A percentile compares a stretch with the other conserved stretches of the same genome.
phyloP scores from a whole-genome alignment of 2,797 vertebrate genomes.

The Mus spretus region DNA sequence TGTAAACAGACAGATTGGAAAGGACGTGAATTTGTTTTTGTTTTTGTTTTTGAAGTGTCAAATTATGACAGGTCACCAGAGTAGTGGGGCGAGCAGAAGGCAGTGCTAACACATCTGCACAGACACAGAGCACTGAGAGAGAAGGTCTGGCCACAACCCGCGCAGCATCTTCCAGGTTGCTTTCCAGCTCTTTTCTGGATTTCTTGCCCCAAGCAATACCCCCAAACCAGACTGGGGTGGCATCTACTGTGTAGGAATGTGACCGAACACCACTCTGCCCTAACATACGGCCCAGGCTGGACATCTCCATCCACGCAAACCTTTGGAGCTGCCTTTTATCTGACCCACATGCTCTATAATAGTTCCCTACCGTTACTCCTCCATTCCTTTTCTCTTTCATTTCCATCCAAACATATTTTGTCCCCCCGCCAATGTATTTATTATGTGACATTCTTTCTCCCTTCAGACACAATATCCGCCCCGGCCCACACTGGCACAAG shows the following conservation, averaged over 20 bases:
- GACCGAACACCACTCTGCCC: not conserved
- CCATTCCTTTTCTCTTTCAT: slow-evolving; percentile 87
- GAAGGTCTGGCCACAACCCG: not conserved
- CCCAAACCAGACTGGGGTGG: not conserved
- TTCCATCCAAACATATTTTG: slow-evolving; percentile 86
- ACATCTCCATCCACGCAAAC: slow-evolving; percentile 78
- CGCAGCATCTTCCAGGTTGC: not conserved
- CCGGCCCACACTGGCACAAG: slow-evolving; percentile 84
- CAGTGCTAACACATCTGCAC: not conserved
- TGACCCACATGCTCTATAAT: slow-evolving; percentile 86
- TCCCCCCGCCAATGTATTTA: slow-evolving; percentile 85
- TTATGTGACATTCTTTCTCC: slow-evolving; percentile 87
- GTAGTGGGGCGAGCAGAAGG: not conserved
- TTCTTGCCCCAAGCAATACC: not conserved
- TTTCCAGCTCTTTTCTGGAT: slow-evolving; percentile 45
- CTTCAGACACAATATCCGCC: slow-evolving; percentile 88
- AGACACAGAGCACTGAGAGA: not conserved
- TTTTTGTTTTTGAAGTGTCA: not conserved
- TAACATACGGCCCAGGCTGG: not conserved
- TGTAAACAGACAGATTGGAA: not conserved
- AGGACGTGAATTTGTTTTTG: not conserved
- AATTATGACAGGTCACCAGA: not conserved
- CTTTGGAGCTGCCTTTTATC: slow-evolving; percentile 83
- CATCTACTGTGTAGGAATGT: not conserved
- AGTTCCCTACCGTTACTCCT: slow-evolving; percentile 83